A percentile compares a stretch with the other conserved stretches of the same genome.
phyloP scores from a whole-genome alignment of 1,140 invertebrate genomes.

The Ectropis grisescens region DNA sequence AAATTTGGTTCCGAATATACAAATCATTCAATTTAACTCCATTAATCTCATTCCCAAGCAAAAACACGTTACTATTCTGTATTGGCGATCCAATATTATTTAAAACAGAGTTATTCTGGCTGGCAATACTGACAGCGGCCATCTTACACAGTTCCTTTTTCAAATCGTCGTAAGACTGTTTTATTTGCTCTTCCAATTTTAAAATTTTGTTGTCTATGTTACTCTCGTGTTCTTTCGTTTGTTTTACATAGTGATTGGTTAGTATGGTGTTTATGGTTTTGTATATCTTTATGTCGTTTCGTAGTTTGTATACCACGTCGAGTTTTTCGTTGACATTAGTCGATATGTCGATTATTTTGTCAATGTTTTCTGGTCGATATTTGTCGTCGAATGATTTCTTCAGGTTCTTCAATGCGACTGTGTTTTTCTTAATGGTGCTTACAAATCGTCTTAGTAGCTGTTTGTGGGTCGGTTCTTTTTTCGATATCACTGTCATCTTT shows the following conservation, averaged over 20 bases:
- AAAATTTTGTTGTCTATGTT: slow-evolving; percentile 45
- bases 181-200: slow-evolving; percentile 42
- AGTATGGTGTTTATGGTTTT: slow-evolving; percentile 54
- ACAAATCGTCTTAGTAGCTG: slow-evolving; percentile 38
- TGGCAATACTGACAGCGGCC: slow-evolving; percentile 28
- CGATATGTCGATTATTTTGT: slow-evolving; percentile 41
- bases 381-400: slow-evolving; percentile 37
- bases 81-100: slow-evolving; percentile 28
- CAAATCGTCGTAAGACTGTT: slow-evolving; percentile 42
- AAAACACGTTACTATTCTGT: slow-evolving; percentile 46
- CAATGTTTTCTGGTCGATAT: slow-evolving; percentile 19
- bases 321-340: slow-evolving; percentile 56
- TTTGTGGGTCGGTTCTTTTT: slow-evolving; percentile 27
- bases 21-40: slow-evolving; percentile 39
- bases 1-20: slow-evolving; percentile 45
- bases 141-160: slow-evolving; percentile 39
- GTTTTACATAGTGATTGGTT: slow-evolving; percentile 57
- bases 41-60: slow-evolving; percentile 45
- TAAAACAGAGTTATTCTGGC: slow-evolving; percentile 20
- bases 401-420: slow-evolving; percentile 38
- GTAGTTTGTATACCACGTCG: slow-evolving; percentile 48
- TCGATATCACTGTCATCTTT: slow-evolving; percentile 26
- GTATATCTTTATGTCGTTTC: slow-evolving; percentile 61
- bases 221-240: slow-evolving; percentile 49
- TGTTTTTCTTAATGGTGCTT: slow-evolving; percentile 47